Percentiles rank a stretch among this genome's conserved stretches.
These are phyloP conservation scores for Nycticebus coucang DNA, from an alignment of 2,113 vertebrate genomes.

Conservation along the genomic window DNA sequence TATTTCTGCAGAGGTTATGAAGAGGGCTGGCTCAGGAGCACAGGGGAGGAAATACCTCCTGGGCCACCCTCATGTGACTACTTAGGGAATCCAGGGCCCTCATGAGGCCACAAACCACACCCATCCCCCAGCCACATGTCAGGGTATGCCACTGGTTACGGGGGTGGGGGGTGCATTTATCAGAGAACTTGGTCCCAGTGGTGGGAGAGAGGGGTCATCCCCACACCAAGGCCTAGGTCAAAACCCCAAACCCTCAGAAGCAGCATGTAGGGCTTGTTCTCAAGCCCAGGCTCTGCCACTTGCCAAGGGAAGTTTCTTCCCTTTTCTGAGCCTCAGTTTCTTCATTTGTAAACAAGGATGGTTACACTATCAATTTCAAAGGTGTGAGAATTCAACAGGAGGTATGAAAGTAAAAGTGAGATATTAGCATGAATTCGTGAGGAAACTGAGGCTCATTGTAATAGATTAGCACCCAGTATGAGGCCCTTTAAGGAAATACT, in stretches of 20 bases:
- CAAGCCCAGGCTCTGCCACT: not conserved
- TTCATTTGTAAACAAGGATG: not conserved
- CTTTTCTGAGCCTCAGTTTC: not conserved
- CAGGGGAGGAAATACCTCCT: not conserved
- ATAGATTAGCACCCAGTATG: not conserved
- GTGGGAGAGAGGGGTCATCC: fast-evolving
- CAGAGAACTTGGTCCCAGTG: not conserved
- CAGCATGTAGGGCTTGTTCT: fast-evolving
- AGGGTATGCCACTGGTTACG: not conserved
- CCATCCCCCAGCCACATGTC: too few species aligned
- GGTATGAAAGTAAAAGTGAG: not conserved
- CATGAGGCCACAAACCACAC: not conserved
- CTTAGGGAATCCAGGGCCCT: not conserved
- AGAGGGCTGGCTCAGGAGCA: not conserved
- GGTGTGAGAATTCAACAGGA: not conserved
- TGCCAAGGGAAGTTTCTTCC: not conserved
- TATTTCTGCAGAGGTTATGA: not conserved
- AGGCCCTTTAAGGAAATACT: not conserved
- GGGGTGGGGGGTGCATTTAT: not conserved
- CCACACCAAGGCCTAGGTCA: too few species aligned
- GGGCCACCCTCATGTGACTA: not conserved
- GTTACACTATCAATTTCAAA: not conserved
- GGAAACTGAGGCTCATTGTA: not conserved
- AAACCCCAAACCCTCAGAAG: not conserved
- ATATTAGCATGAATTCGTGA: not conserved